Evolutionary conservation across 2,113 vertebrate species (phyloP).

Genomic region (Oncorhynchus clarkii): DNA sequence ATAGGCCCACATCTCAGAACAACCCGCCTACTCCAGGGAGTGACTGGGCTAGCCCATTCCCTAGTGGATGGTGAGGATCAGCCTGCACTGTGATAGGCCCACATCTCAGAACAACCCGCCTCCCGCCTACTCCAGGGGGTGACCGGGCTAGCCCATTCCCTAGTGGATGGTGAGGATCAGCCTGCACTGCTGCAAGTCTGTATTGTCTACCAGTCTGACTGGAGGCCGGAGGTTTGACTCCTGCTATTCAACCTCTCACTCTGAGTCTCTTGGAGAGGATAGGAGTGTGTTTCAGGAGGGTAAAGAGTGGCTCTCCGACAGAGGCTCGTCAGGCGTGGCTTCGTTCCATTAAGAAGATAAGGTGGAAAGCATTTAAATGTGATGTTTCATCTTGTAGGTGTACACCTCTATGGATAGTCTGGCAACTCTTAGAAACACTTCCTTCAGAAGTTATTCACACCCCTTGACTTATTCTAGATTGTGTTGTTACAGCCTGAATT

Average conservation of each 20-base stretch:
- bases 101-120: too few species aligned
- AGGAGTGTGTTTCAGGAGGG: conserved; percentile 72
- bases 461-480: too few species aligned
- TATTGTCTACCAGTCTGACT: conserved; percentile 58
- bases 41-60: too few species aligned
- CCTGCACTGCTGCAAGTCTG: conserved; percentile 6
- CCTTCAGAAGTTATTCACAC: too few species aligned
- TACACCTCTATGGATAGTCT: conserved; percentile 32
- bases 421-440: conserved; percentile 48
- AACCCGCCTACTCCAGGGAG: too few species aligned
- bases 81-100: too few species aligned
- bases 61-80: too few species aligned
- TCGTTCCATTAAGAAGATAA: conserved; percentile 64
- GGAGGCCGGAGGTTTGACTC: conserved; percentile 71
- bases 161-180: conserved; percentile 31
- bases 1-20: too few species aligned
- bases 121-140: too few species aligned
- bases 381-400: conserved; percentile 54
- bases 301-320: conserved; percentile 65
- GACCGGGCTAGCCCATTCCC: neutral
- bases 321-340: conserved; percentile 68
- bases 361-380: conserved; percentile 64
- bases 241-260: conserved; percentile 76
- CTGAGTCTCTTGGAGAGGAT: conserved; percentile 71
- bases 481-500: too few species aligned